Evolutionary conservation across 2,113 vertebrate genomes (phyloP).

Genomic region (Cinclus cinclus): DNA sequence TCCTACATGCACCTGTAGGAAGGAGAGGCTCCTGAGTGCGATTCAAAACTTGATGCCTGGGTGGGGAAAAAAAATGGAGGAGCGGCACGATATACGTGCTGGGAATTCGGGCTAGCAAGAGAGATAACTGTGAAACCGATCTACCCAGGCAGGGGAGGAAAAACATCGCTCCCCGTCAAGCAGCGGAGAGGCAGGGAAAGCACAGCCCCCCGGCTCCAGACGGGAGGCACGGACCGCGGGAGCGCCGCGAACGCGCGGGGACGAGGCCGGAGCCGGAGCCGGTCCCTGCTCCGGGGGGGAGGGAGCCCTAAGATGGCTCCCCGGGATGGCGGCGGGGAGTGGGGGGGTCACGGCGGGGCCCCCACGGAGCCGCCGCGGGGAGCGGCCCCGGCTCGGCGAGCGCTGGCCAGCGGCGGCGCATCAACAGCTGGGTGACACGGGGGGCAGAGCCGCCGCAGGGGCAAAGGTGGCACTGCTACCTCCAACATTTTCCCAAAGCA

Average conservation of each 20-base stretch:
- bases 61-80: not conserved
- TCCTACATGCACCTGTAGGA: slow-evolving; percentile 47
- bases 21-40: not conserved
- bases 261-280: not conserved
- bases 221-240: not conserved
- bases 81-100: not conserved
- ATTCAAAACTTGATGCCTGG: slow-evolving; percentile 46
- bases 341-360: not conserved
- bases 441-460: not conserved
- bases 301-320: slow-evolving; percentile 51
- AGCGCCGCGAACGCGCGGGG: not conserved
- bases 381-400: not conserved
- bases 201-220: not conserved
- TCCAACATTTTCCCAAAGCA: not conserved
- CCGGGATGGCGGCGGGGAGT: not conserved
- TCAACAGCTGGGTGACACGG: not conserved
- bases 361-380: not conserved
- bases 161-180: not conserved
- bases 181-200: not conserved
- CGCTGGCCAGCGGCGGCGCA: slow-evolving; percentile 2
- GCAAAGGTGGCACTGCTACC: not conserved
- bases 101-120: not conserved
- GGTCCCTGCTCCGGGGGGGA: not conserved
- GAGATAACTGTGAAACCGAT: not conserved
- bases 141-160: not conserved